phyloP scores from a whole-genome alignment of 2,888 invertebrate genomes.

The Coelopa pilipes region DNA sequence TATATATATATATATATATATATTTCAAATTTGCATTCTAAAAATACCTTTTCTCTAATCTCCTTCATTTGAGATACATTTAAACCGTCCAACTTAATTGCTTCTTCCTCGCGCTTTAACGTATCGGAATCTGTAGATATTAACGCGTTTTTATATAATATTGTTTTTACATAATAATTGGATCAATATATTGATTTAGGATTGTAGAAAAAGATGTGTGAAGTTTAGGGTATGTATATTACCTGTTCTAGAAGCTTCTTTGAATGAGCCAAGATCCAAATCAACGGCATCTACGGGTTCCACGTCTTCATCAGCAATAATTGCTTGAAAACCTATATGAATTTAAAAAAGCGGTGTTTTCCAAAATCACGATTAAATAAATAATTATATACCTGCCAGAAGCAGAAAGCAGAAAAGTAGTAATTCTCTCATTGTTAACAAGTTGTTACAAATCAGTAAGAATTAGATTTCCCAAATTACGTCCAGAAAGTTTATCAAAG shows the following conservation, averaged over 20 bases:
- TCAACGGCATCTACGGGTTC: constrained; percentile 73
- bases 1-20: background rate
- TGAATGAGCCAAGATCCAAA: constrained; percentile 81
- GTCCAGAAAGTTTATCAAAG: too few species aligned
- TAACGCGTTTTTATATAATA: too few species aligned
- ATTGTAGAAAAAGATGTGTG: background rate
- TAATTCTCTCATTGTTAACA: constrained; percentile 57
- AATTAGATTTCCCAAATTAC: too few species aligned
- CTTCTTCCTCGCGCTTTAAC: constrained; percentile 92
- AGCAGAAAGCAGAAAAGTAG: constrained; percentile 59
- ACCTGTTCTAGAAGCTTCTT: constrained; percentile 92
- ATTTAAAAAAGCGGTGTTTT: too few species aligned
- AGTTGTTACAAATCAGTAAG: background rate
- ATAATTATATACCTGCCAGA: constrained; percentile 55
- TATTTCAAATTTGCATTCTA: background rate
- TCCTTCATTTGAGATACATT: constrained; percentile 95
- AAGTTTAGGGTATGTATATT: constrained; percentile 32
- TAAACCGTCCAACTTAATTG: constrained; percentile 93
- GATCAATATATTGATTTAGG: too few species aligned
- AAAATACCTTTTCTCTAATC: constrained; percentile 77
- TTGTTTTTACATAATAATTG: too few species aligned
- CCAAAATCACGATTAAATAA: too few species aligned
- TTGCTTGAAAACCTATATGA: too few species aligned
- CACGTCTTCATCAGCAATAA: constrained; percentile 49
- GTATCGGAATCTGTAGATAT: constrained; percentile 82